Percentiles rank a stretch among this genome's conserved stretches.
phyloP scores from a whole-genome alignment of 1,140 invertebrate species.

The Thaumetopoea pityocampa region DNA sequence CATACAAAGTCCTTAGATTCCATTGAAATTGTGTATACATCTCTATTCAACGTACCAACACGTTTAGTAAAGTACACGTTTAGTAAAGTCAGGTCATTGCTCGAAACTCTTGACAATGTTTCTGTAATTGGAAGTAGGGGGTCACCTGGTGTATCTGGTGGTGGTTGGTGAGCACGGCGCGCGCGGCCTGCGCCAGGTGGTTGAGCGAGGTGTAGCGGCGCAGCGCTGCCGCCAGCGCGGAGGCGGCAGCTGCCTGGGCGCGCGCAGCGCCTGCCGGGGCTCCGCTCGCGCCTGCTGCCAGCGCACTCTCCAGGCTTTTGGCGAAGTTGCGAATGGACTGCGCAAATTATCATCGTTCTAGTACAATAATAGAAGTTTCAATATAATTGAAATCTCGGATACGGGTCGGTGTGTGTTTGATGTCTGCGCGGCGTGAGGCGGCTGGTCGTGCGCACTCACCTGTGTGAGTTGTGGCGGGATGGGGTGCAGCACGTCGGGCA shows the following conservation, averaged over 20 bases:
- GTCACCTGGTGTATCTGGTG: constrained; percentile 86
- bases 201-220: constrained; percentile 98
- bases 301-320: constrained; percentile 63
- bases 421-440: too few relatives aligned
- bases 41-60: too few relatives aligned
- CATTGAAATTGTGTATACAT: too few relatives aligned
- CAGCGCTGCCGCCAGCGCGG: constrained; percentile 95
- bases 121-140: neutral
- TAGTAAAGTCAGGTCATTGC: too few relatives aligned
- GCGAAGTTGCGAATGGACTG: constrained; percentile 68
- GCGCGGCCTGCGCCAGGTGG: constrained; percentile 95
- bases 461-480: constrained; percentile 96
- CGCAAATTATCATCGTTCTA: neutral
- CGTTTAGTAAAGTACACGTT: too few relatives aligned
- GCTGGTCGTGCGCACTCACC: too few relatives aligned
- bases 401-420: too few relatives aligned
- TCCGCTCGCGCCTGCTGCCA: constrained; percentile 90
- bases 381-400: too few relatives aligned
- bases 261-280: constrained; percentile 90
- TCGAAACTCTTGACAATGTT: too few relatives aligned
- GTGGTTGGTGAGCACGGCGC: constrained; percentile 96
- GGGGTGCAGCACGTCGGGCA: constrained; percentile 96
- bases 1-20: too few relatives aligned
- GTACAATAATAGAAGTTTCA: neutral
- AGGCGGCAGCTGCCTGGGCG: constrained; percentile 90